These are phyloP conservation scores for Parasteatoda tepidariorum DNA, from an alignment of 1,140 invertebrate species.

Conservation along the genomic window DNA sequence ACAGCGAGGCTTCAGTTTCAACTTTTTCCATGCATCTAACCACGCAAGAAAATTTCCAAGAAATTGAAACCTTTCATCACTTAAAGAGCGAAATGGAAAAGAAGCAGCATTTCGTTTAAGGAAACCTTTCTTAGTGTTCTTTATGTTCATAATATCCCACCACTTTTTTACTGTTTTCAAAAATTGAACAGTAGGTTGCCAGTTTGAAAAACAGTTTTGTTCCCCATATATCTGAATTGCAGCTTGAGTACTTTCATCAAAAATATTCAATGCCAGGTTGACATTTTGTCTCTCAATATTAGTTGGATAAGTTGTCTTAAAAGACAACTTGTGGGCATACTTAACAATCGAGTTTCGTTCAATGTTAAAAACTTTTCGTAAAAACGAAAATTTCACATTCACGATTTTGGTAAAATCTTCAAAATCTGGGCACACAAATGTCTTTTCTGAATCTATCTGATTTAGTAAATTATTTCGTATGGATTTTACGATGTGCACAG, in stretches of 20 bases:
- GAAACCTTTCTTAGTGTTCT: not conserved
- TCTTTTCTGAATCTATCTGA: not conserved
- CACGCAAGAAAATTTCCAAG: not conserved
- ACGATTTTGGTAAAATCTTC: not conserved
- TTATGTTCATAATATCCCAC: not conserved
- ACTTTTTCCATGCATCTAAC: not conserved
- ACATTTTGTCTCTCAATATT: not conserved
- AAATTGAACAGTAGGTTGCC: not conserved
- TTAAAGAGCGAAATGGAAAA: not conserved
- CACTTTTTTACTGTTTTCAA: not conserved
- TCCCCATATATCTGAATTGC: not conserved
- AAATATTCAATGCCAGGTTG: not conserved
- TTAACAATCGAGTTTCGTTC: not conserved
- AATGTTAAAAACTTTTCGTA: not conserved
- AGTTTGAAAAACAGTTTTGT: not conserved
- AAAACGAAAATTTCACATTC: not conserved
- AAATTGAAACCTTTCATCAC: not conserved
- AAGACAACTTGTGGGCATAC: not conserved
- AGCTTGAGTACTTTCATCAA: not conserved
- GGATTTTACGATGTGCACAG: not conserved
- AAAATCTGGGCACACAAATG: not conserved
- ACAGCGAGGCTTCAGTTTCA: not conserved
- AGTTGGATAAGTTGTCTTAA: not conserved
- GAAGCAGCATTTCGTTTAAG: not conserved
- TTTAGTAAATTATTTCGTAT: too few species aligned